Percentiles rank a stretch among this genome's conserved stretches.
phyloP scores from a whole-genome alignment of 2,888 invertebrate genomes.

The Machimus atricapillus region DNA sequence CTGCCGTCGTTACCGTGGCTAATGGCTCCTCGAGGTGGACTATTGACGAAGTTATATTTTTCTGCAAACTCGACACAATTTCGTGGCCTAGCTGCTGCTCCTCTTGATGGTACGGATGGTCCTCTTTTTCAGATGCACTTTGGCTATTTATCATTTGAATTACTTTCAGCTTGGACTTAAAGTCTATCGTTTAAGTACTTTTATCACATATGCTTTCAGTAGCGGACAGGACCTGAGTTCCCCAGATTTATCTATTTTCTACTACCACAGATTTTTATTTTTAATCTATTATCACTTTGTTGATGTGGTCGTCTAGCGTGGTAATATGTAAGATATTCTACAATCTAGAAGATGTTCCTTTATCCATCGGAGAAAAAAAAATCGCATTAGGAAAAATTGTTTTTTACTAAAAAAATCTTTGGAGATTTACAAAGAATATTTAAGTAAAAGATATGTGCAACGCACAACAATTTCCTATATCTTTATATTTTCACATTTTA shows the following conservation, averaged over 20 bases:
- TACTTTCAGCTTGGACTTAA: slow-evolving; percentile 18
- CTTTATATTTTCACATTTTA: not conserved
- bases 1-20: slow-evolving; percentile 24
- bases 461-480: not conserved
- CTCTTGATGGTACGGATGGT: slow-evolving; percentile 48
- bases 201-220: slow-evolving; percentile 25
- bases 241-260: not conserved
- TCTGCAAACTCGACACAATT: not conserved
- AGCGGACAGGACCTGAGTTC: not conserved
- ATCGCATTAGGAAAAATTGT: not conserved
- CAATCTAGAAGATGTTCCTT: not conserved
- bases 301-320: not conserved
- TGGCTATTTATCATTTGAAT: slow-evolving; percentile 50
- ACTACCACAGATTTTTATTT: not conserved
- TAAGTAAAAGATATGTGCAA: not conserved
- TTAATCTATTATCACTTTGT: not conserved
- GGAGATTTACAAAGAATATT: not conserved
- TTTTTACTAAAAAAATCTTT: not conserved
- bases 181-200: slow-evolving; percentile 5
- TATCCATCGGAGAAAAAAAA: not conserved
- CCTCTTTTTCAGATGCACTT: slow-evolving; percentile 49
- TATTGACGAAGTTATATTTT: slow-evolving; percentile 46
- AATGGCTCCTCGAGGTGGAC: slow-evolving; percentile 46
- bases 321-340: not conserved
- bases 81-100: slow-evolving; percentile 39